Evolutionary conservation across 2,797 vertebrate genomes (phyloP).

Genomic region (Melanotaenia pygmaea): DNA sequence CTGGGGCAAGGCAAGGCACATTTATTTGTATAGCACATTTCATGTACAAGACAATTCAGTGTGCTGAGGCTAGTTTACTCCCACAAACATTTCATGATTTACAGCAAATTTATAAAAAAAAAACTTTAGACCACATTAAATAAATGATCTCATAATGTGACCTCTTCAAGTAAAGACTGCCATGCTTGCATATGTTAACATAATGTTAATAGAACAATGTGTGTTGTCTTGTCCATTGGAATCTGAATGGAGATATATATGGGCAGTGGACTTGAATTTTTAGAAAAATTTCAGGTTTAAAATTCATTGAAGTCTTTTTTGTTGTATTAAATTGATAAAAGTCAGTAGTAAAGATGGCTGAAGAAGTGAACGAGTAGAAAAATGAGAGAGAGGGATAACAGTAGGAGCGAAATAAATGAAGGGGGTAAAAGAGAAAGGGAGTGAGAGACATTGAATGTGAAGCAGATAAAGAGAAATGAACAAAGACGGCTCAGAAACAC

Average conservation of each 20-base stretch:
- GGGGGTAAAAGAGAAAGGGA: conserved; percentile 19
- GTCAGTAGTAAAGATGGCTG: conserved; percentile 2
- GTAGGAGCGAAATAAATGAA: conserved; percentile 39
- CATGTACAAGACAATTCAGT: no score
- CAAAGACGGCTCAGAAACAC: conserved; percentile 59
- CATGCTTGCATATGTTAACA: conserved; percentile 26
- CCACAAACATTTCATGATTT: not conserved
- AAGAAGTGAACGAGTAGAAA: conserved; percentile 11
- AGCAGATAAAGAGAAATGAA: conserved; percentile 51
- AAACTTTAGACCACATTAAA: not conserved
- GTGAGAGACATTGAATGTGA: conserved; percentile 40
- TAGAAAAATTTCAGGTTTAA: conserved; percentile 27
- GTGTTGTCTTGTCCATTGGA: conserved; percentile 30
- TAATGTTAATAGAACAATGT: conserved; percentile 17
- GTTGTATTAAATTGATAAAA: conserved; percentile 16
- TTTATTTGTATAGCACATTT: no score
- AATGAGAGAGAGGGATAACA: conserved; percentile 19
- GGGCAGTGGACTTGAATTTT: conserved; percentile 31
- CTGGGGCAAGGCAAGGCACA: no score
- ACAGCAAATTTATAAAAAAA: not conserved
- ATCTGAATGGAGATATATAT: conserved; percentile 42
- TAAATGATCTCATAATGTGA: not conserved
- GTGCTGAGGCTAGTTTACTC: not conserved
- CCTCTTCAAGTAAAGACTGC: conserved; percentile 26
- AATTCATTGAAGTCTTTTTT: conserved; percentile 29